A percentile compares a stretch with the other conserved stretches of the same genome.
phyloP scores from a whole-genome alignment of 2,797 vertebrate species.

The Phalloptychus januarius region DNA sequence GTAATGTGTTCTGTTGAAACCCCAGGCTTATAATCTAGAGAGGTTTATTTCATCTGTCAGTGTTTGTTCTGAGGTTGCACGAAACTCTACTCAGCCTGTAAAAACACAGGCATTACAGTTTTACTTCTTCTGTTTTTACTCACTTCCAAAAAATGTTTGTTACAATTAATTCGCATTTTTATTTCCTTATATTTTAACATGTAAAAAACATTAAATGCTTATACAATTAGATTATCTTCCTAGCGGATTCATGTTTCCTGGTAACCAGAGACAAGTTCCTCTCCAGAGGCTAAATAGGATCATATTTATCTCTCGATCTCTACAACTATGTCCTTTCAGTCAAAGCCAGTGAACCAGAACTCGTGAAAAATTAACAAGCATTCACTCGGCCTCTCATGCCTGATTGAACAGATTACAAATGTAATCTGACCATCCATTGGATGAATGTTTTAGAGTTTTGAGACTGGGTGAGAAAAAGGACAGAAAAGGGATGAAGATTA shows the following conservation, averaged over 20 bases:
- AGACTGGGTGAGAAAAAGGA: neutral
- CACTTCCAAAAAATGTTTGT: neutral
- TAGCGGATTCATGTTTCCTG: neutral
- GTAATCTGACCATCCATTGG: constrained; percentile 35
- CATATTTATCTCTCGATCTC: constrained; percentile 1
- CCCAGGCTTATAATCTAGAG: neutral
- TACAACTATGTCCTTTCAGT: constrained; percentile 10
- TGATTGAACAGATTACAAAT: constrained; percentile 33
- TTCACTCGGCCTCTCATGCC: constrained; percentile 15
- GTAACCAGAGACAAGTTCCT: neutral
- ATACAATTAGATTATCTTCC: neutral
- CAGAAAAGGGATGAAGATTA: neutral
- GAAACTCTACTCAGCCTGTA: neutral
- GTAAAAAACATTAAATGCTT: neutral
- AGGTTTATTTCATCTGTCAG: neutral
- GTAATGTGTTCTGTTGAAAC: constrained; percentile 1
- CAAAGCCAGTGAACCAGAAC: constrained; percentile 22
- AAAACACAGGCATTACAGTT: neutral
- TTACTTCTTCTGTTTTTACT: neutral
- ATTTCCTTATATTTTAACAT: neutral
- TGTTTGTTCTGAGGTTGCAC: neutral
- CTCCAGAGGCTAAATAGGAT: neutral
- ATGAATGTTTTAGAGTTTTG: constrained; percentile 32
- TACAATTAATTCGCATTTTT: neutral
- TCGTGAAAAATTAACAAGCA: constrained; percentile 34